Base-by-base conservation (phyloP, 2,888 invertebrate species). In the Hirtodrosophila alboralis region DNA sequence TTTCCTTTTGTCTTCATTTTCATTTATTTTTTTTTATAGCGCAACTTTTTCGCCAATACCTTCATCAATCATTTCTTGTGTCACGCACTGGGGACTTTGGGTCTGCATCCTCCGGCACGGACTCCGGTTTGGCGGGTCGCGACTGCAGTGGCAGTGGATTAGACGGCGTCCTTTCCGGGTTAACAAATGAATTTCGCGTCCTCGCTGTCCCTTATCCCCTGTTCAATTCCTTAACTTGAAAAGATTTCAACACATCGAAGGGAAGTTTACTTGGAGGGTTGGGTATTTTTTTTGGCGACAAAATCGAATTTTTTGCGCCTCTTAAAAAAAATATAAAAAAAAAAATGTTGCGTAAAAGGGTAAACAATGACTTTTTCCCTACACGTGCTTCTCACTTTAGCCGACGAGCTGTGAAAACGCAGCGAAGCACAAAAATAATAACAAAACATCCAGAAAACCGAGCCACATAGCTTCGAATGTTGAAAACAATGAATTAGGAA, bases 101-200 rank as follows among this genome's bases (percentile, higher is more conserved):
- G 74, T 72, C 68, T 66, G 73, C 53, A 72, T 72, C 67, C 68
- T 70, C 44, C 49, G 47, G 37, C 16, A 27, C 27, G 45, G 54
- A 51, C 58, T 62, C 47, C 60, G 43, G 41, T 36, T 57, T 49
- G 62, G 71, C 58, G 65, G 74, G 62, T 70, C 69, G 70, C 80
- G 84, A 77, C 66, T 81, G 68, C 79, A 81, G 10, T 52, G 74
- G 30, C 74, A 63, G 57, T 84, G 79, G 79, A 83, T 84, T 79
- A 79, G 79, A 75, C 62, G 72, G 48, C 72, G 54, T 67, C 73
- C 68, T 59, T 76, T 72, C 70, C 68, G 85, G 83, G 79, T 68
- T 79, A 79, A 79, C 85, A 79, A 79, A 79, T 84, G 79, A 79
- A 79, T 79, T 79, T 75, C 85, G 79, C 85, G 85, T 64, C 52